Percentiles rank a stretch among this genome's conserved stretches.
Evolutionary conservation across 2,888 invertebrate genomes (phyloP).

Genomic region (Hirtodrosophila histrioides): DNA sequence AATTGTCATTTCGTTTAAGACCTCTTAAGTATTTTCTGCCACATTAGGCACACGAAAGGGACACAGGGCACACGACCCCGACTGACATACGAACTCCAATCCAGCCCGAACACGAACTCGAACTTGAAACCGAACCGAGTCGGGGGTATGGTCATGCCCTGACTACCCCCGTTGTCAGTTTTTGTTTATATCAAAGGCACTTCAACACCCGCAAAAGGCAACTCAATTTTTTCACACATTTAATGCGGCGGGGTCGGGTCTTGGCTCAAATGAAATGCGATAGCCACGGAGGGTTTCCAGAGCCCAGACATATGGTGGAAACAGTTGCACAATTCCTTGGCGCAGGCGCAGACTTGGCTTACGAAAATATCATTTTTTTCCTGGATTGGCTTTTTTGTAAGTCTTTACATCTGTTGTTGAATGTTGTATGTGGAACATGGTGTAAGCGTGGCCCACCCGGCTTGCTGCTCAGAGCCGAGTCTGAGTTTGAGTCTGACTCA

Average conservation of each 20-base stretch:
- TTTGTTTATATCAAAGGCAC: conserved; percentile 73
- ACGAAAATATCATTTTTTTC: conserved; percentile 11
- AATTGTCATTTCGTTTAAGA: conserved; percentile 63
- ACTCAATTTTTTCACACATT: conserved; percentile 58
- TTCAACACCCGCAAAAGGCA: conserved; percentile 60
- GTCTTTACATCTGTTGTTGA: conserved; percentile 69
- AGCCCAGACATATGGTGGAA: conserved; percentile 62
- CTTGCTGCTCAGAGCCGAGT: conserved; percentile 21
- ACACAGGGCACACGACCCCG: conserved; percentile 63
- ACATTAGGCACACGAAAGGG: conserved; percentile 49
- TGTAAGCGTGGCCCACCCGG: conserved; percentile 63
- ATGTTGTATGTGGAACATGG: conserved; percentile 3
- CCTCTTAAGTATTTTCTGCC: conserved; percentile 56
- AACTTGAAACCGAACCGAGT: background rate
- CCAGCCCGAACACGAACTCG: conserved; percentile 3
- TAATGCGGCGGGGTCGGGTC: conserved; percentile 14
- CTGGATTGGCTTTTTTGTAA: conserved; percentile 53
- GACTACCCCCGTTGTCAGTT: conserved; percentile 75
- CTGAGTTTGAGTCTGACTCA: conserved; percentile 34
- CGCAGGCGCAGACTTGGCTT: conserved; percentile 52
- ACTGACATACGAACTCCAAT: conserved; percentile 20
- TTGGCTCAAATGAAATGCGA: conserved; percentile 76
- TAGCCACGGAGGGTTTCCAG: conserved; percentile 79
- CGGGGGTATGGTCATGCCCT: conserved; percentile 41
- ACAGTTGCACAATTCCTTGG: conserved; percentile 60